phyloP scores from a whole-genome alignment of 2,888 invertebrate genomes.

The Crematogaster levior region DNA sequence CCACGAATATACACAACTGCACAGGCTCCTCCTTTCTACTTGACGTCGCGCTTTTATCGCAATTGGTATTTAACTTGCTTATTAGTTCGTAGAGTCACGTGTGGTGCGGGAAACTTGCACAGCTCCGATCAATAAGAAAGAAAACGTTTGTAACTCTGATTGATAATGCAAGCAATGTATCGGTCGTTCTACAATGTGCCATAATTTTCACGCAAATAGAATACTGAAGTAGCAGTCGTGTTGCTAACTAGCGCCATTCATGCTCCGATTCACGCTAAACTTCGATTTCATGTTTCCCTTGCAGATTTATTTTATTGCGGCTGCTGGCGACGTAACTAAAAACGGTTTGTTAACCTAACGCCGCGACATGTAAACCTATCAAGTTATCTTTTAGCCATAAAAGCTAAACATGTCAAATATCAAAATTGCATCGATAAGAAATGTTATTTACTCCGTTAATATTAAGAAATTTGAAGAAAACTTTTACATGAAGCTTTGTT shows the following conservation, averaged over 20 bases:
- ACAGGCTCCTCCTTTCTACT: slow-evolving; percentile 9
- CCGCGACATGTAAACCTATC: not conserved
- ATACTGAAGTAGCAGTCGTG: slow-evolving; percentile 20
- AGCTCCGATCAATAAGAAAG: slow-evolving; percentile 6
- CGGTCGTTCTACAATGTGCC: slow-evolving; percentile 32
- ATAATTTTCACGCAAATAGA: slow-evolving; percentile 50
- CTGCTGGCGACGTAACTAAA: not conserved
- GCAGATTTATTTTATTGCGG: slow-evolving; percentile 52
- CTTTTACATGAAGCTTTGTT: not conserved
- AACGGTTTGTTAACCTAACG: slow-evolving; percentile 11
- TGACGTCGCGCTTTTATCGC: slow-evolving; percentile 29
- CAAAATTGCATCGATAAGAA: not conserved
- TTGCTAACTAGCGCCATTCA: slow-evolving; percentile 49
- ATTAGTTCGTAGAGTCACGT: slow-evolving; percentile 47
- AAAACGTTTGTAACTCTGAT: slow-evolving; percentile 34
- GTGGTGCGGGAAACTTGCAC: slow-evolving; percentile 6
- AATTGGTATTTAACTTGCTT: slow-evolving; percentile 53
- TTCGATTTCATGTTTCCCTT: slow-evolving; percentile 44
- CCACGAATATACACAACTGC: slow-evolving; percentile 54
- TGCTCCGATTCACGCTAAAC: slow-evolving; percentile 23
- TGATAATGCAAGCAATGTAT: slow-evolving; percentile 28
- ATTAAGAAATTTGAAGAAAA: not conserved
- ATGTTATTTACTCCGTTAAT: not conserved
- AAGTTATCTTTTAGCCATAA: not conserved
- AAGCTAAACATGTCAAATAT: not conserved